Evolutionary conservation across 2,113 vertebrate species (phyloP).

Genomic region (Chascanopsetta lugubris): DNA sequence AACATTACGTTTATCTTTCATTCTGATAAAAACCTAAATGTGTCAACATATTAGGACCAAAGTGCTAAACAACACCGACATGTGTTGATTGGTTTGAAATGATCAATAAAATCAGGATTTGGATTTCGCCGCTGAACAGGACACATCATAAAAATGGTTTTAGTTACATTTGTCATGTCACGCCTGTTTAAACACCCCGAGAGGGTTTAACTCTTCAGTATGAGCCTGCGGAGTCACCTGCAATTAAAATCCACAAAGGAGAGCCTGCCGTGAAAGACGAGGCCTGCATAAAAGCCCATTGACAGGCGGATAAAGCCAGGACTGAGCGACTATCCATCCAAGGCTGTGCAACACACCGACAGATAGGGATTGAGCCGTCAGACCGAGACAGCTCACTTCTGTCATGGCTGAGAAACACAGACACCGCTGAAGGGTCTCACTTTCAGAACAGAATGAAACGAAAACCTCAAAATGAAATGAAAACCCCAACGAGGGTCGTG

Average conservation of each 20-base stretch:
- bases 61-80: slow-evolving; percentile 56
- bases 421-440: slow-evolving; percentile 37
- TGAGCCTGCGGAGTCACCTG: slow-evolving; percentile 53
- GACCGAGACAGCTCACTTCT: slow-evolving; percentile 35
- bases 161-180: slow-evolving; percentile 12
- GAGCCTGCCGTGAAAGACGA: slow-evolving; percentile 57
- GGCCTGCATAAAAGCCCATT: slow-evolving; percentile 48
- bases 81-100: slow-evolving; percentile 43
- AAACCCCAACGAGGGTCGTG: slow-evolving; percentile 19
- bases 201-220: slow-evolving; percentile 49
- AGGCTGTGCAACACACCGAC: slow-evolving; percentile 52
- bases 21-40: slow-evolving; percentile 1
- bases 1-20: slow-evolving; percentile 22
- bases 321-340: slow-evolving; percentile 56
- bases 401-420: slow-evolving; percentile 42
- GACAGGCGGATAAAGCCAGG: slow-evolving; percentile 54
- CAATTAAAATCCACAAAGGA: slow-evolving; percentile 50
- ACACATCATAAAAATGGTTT: slow-evolving; percentile 15
- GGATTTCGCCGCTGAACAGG: slow-evolving; percentile 11
- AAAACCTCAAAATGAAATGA: slow-evolving; percentile 40
- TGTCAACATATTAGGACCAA: slow-evolving; percentile 40
- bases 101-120: slow-evolving; percentile 19
- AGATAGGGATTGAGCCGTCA: slow-evolving; percentile 58
- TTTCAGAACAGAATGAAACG: slow-evolving; percentile 42
- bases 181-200: no score